Percentiles rank a stretch among this genome's conserved stretches.
Conservation (phyloP, 1,140 invertebrate species). For the Colletes latitarsis region DNA sequence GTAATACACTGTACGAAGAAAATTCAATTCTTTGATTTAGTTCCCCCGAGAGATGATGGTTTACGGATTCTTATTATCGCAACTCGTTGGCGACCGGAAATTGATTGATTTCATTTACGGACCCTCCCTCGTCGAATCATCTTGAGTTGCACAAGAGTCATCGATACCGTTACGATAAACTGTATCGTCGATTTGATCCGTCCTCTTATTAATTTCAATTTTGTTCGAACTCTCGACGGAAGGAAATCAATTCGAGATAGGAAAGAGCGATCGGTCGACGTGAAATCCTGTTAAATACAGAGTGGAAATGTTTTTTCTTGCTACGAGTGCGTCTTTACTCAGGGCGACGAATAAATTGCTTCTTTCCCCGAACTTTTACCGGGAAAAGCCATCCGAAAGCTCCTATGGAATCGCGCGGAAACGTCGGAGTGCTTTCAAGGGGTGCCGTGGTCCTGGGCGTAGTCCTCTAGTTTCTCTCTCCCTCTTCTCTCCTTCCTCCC, state of each 20-base stretch:
- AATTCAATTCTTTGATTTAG: no score
- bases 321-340: conserved; percentile 57
- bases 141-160: no score
- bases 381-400: conserved; percentile 68
- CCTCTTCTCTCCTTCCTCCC: conserved; percentile 17
- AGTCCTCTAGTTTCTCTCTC: conserved; percentile 54
- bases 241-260: conserved; percentile 32
- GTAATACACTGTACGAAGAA: no score
- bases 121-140: no score
- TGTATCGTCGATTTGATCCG: no score
- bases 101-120: no score
- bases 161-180: no score
- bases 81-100: no score
- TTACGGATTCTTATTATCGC: no score
- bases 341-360: conserved; percentile 70
- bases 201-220: neutral
- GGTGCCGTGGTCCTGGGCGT: conserved; percentile 62
- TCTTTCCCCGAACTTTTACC: conserved; percentile 60
- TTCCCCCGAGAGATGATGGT: no score
- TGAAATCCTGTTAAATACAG: conserved; percentile 56
- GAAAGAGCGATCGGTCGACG: conserved; percentile 24
- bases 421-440: conserved; percentile 65
- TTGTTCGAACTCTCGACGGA: neutral
- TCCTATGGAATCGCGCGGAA: conserved; percentile 62
- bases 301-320: conserved; percentile 46